Evolutionary conservation across 2,797 vertebrate genomes (phyloP), one percentile per base, ranked within the genome.

Genomic region (Danio kyathit): DNA sequence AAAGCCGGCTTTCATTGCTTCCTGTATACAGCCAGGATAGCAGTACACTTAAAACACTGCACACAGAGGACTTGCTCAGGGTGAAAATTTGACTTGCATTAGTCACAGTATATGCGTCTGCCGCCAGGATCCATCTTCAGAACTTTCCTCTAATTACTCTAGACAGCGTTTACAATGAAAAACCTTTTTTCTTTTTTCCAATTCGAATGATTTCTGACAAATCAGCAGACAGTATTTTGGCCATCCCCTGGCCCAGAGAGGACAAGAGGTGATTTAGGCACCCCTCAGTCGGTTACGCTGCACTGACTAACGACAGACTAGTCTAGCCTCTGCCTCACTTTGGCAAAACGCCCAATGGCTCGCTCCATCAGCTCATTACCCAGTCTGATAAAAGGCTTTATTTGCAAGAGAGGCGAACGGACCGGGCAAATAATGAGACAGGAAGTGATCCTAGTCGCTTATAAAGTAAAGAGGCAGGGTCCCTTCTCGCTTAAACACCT

Each of bases 331-430:
- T 52, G 76, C 84, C 82, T 76, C 83, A 82, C 86, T 84, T 82
- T 91, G 88, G 89, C 88, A 80, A 5, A n/a, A 76, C 40, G 89
- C 86, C 89, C 91, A 92, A 93, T 88, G 85, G 88, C 57, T 17
- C 12, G 65, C 84, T 86, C 89, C 88, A 89, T 89, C 88, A 89
- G 84, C 89, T 91, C 89, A 90, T 93, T 92, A 91, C 88, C 87
- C 81, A 63, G 79, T 78, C 19, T 82, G 86, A 88, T 89, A 88
- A 93, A 92, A 89, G 79, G 76, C 85, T 89, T 91, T 91, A 91
- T 89, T 89, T 88, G 84, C 56, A 85, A 79, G 84, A 79, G 71
- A 66, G 74, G 67, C 19, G 60, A 83, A 56, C 81, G 81, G 77
- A 85, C 75, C 84, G 86, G 84, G 82, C 79, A 89, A 88, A 87